A percentile compares a stretch with the other conserved stretches of the same genome.
phyloP scores from a whole-genome alignment of 2,888 invertebrate species.

The Hirudinaria manillensis region DNA sequence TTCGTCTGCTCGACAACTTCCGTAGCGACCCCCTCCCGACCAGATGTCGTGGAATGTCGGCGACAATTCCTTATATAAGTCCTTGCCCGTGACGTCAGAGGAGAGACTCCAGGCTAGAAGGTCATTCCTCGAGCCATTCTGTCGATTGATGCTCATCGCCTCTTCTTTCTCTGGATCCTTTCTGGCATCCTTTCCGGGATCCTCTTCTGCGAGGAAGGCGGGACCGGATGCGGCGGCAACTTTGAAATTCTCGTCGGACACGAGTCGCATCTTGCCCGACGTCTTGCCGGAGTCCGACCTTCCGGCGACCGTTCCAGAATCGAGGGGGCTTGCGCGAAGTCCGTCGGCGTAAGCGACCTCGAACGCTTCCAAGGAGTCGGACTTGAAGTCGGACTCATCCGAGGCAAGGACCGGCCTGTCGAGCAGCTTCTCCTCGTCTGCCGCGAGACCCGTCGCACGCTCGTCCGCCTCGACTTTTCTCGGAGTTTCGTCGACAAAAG shows the following conservation, averaged over 20 bases:
- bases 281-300: not conserved
- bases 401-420: not conserved
- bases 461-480: not conserved
- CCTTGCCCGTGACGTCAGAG: conserved; percentile 7
- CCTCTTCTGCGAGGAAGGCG: not conserved
- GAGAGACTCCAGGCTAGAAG: not conserved
- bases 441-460: not conserved
- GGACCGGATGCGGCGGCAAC: not conserved
- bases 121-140: not conserved
- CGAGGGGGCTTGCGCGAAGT: not conserved
- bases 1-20: not conserved
- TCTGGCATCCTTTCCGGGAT: not conserved
- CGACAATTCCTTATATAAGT: conserved; percentile 9
- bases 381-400: not conserved
- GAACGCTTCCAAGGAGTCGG: conserved; percentile 2
- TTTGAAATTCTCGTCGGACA: not conserved
- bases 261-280: not conserved
- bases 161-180: not conserved
- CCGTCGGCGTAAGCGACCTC: not conserved
- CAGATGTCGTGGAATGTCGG: conserved; percentile 6
- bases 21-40: not conserved
- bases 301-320: too few relatives aligned
- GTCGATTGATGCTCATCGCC: not conserved
- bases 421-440: not conserved
- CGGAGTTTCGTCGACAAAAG: not conserved